Evolutionary conservation across 2,888 invertebrate genomes (phyloP), one percentile per base, ranked within the genome.

Genomic region (Lamellibrachia columna): DNA sequence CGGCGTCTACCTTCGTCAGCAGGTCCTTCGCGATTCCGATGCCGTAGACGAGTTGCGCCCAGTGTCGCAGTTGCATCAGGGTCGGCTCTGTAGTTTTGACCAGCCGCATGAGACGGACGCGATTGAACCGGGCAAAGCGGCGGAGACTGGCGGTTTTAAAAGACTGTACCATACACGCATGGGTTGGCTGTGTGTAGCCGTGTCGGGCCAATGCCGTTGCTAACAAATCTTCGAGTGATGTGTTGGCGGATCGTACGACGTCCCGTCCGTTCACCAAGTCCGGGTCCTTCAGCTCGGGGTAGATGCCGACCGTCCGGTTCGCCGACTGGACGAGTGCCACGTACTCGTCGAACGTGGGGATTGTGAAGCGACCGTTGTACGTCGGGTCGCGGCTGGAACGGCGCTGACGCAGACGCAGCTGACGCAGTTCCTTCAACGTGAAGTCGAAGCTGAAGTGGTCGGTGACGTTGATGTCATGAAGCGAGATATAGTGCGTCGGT

Each of bases 361-460:
- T 93, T 22, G 11, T 15, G 60, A 91, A 94, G 3, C 55, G 92
- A 2, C 93, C 93, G 91, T 94, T 90, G 60, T 93, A 93, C n/a
- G 53, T 91, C 15, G 92, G 93, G 75, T 94, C 94, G 28, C 94
- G 91, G 90, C 53, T 93, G 15, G 15, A 9, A 3, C 53, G 60
- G 40, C 92, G n/a, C 92, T 94, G 94, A 11, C 91, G 90, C 15
- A 93, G 92, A 8, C 94, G 90, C 15, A 94, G 60, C 55, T 7
- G 90, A 40, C 92, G 93, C 8, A 94, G 90, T 55, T 94, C 94
- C 6, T 92, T 93, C 55, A 94, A 60, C 3, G 93, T 94, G 92
- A 94, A 94, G 91, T 94, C 94, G 15, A 94, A 93, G 11, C 93
- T 92, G 91, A 94, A 94, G 91, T 93, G 94, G 90, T 94, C 94